phyloP scores from a whole-genome alignment of 2,888 invertebrate genomes.

The Notocelia uddmanniana region DNA sequence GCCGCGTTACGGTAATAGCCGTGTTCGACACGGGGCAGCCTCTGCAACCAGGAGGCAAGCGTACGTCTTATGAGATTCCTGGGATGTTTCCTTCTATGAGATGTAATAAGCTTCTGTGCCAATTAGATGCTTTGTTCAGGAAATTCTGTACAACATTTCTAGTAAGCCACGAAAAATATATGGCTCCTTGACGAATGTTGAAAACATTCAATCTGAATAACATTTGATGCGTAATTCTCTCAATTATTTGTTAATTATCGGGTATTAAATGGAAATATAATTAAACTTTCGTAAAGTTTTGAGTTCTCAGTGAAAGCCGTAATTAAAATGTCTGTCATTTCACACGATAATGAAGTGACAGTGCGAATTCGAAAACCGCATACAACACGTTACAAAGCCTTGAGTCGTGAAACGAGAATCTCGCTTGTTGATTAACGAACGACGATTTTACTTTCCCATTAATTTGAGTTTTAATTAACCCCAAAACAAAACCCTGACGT shows the following conservation, averaged over 20 bases:
- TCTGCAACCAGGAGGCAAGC: slow-evolving; percentile 31
- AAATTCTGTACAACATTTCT: neutral
- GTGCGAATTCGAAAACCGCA: slow-evolving; percentile 69
- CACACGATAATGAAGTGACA: slow-evolving; percentile 74
- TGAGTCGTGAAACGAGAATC: slow-evolving; percentile 69
- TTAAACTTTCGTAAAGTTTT: slow-evolving; percentile 49
- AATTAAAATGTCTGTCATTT: slow-evolving; percentile 77
- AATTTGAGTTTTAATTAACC: slow-evolving; percentile 74
- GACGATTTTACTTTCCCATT: slow-evolving; percentile 67
- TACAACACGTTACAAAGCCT: slow-evolving; percentile 72
- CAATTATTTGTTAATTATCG: slow-evolving; percentile 33
- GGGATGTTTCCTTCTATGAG: slow-evolving; percentile 32
- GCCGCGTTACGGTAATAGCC: slow-evolving; percentile 68
- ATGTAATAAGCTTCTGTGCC: slow-evolving; percentile 13
- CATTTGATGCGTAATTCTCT: slow-evolving; percentile 11
- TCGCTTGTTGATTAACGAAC: slow-evolving; percentile 66
- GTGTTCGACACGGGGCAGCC: slow-evolving; percentile 62
- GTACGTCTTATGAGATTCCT: slow-evolving; percentile 43
- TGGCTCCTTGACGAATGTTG: neutral
- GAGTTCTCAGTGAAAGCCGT: slow-evolving; percentile 73
- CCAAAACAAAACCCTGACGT: slow-evolving; percentile 54
- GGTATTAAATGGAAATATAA: slow-evolving; percentile 36
- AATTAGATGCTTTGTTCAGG: slow-evolving; percentile 16
- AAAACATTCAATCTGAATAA: neutral
- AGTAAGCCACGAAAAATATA: neutral